Conservation (phyloP, 1,140 invertebrate species). For the Bathynomus jamesi region DNA sequence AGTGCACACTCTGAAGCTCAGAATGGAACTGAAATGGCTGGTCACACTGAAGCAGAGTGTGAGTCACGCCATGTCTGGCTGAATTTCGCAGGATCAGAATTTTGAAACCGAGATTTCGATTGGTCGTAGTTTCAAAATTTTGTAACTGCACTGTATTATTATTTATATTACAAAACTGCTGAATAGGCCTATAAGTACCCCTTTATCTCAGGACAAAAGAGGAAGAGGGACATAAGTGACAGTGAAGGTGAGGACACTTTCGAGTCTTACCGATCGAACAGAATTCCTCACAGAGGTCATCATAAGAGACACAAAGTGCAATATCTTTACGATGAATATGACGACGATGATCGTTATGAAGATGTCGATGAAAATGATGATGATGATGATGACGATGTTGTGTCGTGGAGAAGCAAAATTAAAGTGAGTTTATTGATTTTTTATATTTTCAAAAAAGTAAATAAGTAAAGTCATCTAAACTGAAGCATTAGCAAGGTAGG, state of each 20-base stretch:
- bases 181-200: neutral
- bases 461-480: neutral
- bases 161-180: too few relatives aligned
- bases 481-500: neutral
- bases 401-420: conserved; percentile 29
- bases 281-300: neutral
- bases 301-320: neutral
- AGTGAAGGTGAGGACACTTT: neutral
- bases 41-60: too few relatives aligned
- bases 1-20: too few relatives aligned
- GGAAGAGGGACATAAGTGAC: conserved; percentile 10
- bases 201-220: neutral
- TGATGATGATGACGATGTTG: conserved; percentile 25
- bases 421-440: conserved; percentile 9
- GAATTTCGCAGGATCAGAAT: too few relatives aligned
- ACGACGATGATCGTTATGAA: neutral
- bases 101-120: neutral
- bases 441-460: neutral
- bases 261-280: neutral
- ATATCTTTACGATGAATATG: neutral
- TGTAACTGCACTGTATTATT: too few relatives aligned
- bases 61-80: too few relatives aligned
- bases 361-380: conserved; percentile 19
- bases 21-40: too few relatives aligned
- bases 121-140: too few relatives aligned